A percentile compares a stretch with the other conserved stretches of the same genome.
phyloP scores from a whole-genome alignment of 2,113 vertebrate genomes.

The Isichthys henryi region DNA sequence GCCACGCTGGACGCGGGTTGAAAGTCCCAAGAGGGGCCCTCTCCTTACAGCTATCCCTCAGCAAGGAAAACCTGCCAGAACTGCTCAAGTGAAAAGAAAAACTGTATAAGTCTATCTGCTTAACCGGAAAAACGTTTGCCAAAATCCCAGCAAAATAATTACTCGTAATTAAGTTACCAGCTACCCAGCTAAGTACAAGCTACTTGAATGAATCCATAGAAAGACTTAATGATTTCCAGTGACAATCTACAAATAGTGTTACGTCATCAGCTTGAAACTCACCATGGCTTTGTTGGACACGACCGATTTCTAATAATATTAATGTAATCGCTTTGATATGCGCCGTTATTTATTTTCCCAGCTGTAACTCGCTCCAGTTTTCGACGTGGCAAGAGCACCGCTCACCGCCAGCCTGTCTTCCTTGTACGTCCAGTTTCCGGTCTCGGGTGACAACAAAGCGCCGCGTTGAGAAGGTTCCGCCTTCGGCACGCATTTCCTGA shows the following conservation, averaged over 20 bases:
- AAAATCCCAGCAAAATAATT: background rate
- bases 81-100: background rate
- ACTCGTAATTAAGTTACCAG: background rate
- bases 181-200: background rate
- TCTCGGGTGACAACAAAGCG: constrained; percentile 30
- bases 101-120: background rate
- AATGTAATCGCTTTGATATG: background rate
- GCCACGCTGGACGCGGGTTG: background rate
- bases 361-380: background rate
- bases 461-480: constrained; percentile 28
- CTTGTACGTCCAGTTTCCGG: background rate
- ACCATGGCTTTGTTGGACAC: constrained; percentile 6
- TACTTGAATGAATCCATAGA: background rate
- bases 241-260: background rate
- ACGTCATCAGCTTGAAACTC: background rate
- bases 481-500: background rate
- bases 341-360: background rate
- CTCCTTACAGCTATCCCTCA: background rate
- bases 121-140: background rate
- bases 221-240: background rate
- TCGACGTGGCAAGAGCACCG: constrained; percentile 59
- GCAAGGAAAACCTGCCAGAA: background rate
- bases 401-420: constrained; percentile 26
- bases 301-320: background rate
- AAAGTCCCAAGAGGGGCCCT: background rate